A percentile compares a stretch with the other conserved stretches of the same genome.
phyloP scores from a whole-genome alignment of 1,140 invertebrate species.

The Dinothrombium tinctorium region DNA sequence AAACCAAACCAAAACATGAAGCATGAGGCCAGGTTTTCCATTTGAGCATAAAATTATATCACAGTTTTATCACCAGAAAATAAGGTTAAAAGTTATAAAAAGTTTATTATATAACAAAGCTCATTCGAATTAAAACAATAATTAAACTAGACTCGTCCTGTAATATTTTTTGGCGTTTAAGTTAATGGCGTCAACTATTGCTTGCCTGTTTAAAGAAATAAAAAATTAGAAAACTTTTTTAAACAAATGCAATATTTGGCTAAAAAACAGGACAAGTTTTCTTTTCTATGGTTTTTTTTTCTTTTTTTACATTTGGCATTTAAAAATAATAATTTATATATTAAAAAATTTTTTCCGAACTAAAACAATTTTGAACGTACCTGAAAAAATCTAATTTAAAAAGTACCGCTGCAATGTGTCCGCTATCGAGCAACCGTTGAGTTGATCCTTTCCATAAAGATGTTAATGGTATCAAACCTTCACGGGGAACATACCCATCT shows the following conservation, averaged over 20 bases:
- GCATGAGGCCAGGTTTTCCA: no score
- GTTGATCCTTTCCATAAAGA: constrained; percentile 78
- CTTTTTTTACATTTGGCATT: background rate
- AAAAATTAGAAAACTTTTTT: background rate
- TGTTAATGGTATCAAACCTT: constrained; percentile 48
- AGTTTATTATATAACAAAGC: no score
- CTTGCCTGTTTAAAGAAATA: constrained; percentile 5
- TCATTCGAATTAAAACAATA: no score
- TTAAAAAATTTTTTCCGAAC: constrained; percentile 1
- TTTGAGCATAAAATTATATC: no score
- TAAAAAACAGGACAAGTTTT: no score
- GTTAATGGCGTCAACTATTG: constrained; percentile 5
- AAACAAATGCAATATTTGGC: no score
- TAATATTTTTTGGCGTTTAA: constrained; percentile 9
- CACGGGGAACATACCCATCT: constrained; percentile 76
- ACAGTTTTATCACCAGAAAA: no score
- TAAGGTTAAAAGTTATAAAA: no score
- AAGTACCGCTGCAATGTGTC: constrained; percentile 72
- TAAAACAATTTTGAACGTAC: constrained; percentile 25
- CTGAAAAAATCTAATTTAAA: constrained; percentile 63
- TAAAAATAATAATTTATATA: background rate
- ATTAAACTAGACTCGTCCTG: no score
- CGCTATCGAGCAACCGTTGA: constrained; percentile 59
- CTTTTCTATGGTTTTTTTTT: background rate
- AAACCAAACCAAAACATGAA: no score